Evolutionary conservation across 2,888 invertebrate genomes (phyloP), one percentile per base, ranked within the genome.

Genomic region (Harmothoe impar): DNA sequence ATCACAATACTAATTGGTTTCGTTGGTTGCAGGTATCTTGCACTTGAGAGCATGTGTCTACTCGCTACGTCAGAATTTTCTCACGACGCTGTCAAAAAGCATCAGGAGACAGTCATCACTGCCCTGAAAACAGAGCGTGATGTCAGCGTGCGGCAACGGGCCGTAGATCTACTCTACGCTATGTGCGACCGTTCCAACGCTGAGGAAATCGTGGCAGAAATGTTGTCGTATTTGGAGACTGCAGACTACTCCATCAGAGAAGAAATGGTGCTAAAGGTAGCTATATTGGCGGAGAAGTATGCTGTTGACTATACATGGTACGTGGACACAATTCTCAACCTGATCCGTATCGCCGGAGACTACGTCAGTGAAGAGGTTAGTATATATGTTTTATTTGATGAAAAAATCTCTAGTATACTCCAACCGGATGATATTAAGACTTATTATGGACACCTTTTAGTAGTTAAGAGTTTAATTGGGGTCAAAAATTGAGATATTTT

Each of bases 181-280:
- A 99, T 99, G 99, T 99, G 99, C 96, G 99, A 99, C 96, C 98
- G 99, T 95, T 98, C 98, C 93, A 99, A 99, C 96, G 99, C 99
- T 33, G 99, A 99, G 96, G 99, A 99, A 96, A 99, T 99, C 95
- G 99, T 99, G 10, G 98, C 99, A 95, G 99, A 99, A 96, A 99
- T 99, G 99, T 97, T 99, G 93, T 98, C 98, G 95, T 99, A 99
- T 96, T 96, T 99, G 93, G 99, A 99, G 97, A 99, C 99, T 35
- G 99, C 99, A 91, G 99, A 99, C 96, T 99, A 99, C 96, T 99
- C 99, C 43, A 99, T 99, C 94, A 97, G 99, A 93, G 99, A 99
- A 96, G 99, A 99, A 96, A 99, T 99, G 99, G 99, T 99, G 68
- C 96, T 99, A 89, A 99, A 99, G 96, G 99, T 99, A 92, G 99